Base-by-base conservation (phyloP, 2,797 vertebrate species). In the Peromyscus attwateri region DNA sequence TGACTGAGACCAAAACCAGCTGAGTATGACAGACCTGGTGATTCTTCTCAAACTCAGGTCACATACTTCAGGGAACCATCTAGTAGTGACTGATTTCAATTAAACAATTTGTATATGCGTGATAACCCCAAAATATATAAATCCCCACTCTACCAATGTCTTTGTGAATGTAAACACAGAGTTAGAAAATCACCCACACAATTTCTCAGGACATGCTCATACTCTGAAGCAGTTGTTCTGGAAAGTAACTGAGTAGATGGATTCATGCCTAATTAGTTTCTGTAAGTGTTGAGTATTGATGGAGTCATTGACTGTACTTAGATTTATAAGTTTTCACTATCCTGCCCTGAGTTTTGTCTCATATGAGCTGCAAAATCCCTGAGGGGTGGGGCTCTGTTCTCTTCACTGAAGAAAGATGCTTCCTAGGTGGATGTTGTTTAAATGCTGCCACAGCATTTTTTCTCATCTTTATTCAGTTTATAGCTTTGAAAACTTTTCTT, bases 401-500 rank as follows among this genome's bases (percentile, higher is more conserved):
- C 46, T 89, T 96, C 64, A 70, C 57, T 62, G 29, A 66, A 52
- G 19, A 89, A 68, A 81, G 62, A 62, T 68, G 6, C 25, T 21
- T 95, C n/a, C 12, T 52, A 6, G 34, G 34, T 87, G 13, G 49
- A 60, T 75, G 60, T 1, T 62, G 27, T 34, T n/a, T 21, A 84
- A 64, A 90, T 85, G 43, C 3, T 52, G 75, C 16, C 84, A 11
- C 76, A 23, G 1, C 23, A 66, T 62, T n/a, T 89, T 87, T 27
- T 40, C 7, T 91, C 87, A 34, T 73, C 16, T 89, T 76, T 93
- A 64, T 90, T 70, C 17, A 70, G 29, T 52, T 93, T 66, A 46
- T 34, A 93, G n/a, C 4, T 97, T 91, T 96, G 60, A 83, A 92
- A 97, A 71, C 2, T 85, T 52, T 71, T 87, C n/a, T 66, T 92